These are phyloP conservation scores for Clarias platycephalus DNA, from an alignment of 2,797 vertebrate genomes.

Conservation along the genomic window DNA sequence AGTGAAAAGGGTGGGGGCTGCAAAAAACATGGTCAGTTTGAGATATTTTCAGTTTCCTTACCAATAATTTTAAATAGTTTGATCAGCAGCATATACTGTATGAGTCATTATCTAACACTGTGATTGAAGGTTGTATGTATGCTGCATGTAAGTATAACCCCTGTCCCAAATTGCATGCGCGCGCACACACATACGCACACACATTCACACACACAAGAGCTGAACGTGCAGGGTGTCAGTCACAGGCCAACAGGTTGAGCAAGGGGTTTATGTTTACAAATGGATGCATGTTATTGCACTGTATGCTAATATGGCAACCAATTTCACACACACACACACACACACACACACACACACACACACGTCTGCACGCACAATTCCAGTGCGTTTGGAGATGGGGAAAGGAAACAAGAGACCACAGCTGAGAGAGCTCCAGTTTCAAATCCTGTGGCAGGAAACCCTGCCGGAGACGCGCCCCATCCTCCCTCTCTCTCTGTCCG, in stretches of 20 bases:
- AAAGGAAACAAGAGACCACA: slow-evolving; percentile 61
- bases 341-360: slow-evolving; percentile 35
- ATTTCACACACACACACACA: slow-evolving; percentile 30
- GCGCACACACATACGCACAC: neutral
- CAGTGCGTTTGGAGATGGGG: slow-evolving; percentile 50
- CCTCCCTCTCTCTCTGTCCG: slow-evolving; percentile 10
- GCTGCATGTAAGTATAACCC: neutral
- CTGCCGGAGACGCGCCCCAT: slow-evolving; percentile 52
- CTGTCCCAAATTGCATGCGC: neutral
- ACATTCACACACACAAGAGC: neutral
- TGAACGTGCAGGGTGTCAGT: neutral
- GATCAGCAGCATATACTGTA: neutral
- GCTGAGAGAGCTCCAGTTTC: slow-evolving; percentile 61
- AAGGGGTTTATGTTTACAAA: neutral
- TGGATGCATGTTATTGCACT: neutral
- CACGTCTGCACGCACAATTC: slow-evolving; percentile 29
- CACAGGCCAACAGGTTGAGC: neutral
- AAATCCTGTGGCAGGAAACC: slow-evolving; percentile 63
- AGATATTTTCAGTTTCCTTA: neutral
- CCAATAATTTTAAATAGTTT: neutral
- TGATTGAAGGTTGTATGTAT: neutral
- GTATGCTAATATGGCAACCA: neutral
- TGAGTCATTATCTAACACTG: neutral
- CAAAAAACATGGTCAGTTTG: neutral
- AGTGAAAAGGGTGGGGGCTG: neutral